Conservation (phyloP, 2,797 vertebrate genomes). For the Momotus momota region DNA sequence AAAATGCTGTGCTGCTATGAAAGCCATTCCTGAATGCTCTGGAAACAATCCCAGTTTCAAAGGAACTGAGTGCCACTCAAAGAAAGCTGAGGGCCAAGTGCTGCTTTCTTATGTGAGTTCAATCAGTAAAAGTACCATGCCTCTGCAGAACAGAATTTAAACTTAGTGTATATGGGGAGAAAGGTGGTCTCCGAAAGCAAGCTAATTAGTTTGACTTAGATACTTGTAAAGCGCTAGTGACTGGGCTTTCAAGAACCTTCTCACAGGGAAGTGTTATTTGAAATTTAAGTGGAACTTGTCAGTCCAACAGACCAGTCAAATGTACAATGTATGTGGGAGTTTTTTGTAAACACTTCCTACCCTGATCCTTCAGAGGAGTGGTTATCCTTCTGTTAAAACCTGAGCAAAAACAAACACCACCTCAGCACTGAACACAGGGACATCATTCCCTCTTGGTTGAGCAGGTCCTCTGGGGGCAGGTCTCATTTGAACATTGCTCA, state of each 20-base stretch:
- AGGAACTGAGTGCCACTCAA: constrained; percentile 39
- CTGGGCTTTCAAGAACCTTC: neutral
- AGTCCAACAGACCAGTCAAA: neutral
- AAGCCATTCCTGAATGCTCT: constrained; percentile 55
- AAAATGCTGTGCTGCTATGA: constrained; percentile 45
- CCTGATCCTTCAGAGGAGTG: neutral
- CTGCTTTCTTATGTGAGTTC: neutral
- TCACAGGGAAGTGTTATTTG: neutral
- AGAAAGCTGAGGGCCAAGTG: constrained; percentile 37
- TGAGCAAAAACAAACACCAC: neutral
- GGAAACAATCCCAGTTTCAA: constrained; percentile 54
- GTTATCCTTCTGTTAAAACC: neutral
- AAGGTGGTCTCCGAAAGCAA: neutral
- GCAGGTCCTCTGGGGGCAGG: neutral
- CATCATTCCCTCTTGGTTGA: neutral
- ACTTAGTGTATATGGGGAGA: neutral
- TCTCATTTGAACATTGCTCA: neutral
- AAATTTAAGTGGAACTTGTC: neutral
- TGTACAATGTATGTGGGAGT: fast-evolving
- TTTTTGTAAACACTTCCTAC: neutral
- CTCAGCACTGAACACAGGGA: neutral
- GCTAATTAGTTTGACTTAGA: neutral
- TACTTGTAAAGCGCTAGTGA: neutral
- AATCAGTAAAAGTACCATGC: neutral
- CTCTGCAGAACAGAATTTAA: constrained; percentile 1